phyloP scores from a whole-genome alignment of 2,888 invertebrate genomes.

The Dioctria rufipes region DNA sequence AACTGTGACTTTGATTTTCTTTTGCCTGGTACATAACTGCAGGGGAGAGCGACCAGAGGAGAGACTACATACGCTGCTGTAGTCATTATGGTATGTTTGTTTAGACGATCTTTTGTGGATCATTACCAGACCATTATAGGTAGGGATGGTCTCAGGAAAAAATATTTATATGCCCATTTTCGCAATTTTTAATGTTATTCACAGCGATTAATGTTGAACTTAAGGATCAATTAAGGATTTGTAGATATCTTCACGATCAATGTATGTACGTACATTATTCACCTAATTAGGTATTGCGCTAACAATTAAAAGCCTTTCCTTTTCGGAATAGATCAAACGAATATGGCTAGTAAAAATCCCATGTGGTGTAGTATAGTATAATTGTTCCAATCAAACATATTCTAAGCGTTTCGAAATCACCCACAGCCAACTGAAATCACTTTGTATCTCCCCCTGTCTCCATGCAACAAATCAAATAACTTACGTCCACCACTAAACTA shows the following conservation, averaged over 20 bases:
- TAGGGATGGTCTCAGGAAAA: conserved; percentile 13
- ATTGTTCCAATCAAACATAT: neutral
- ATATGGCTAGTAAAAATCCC: too few relatives aligned
- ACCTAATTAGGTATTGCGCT: neutral
- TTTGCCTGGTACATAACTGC: neutral
- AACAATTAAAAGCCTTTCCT: conserved; percentile 4
- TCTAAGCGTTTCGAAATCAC: conserved; percentile 18
- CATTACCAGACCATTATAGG: conserved; percentile 38
- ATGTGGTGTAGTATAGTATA: too few relatives aligned
- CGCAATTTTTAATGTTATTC: conserved; percentile 55
- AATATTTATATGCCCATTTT: conserved; percentile 57
- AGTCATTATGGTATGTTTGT: neutral
- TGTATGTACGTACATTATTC: neutral
- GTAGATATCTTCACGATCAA: neutral
- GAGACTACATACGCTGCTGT: neutral
- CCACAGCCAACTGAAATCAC: neutral
- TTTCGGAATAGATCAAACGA: conserved; percentile 23
- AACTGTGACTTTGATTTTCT: conserved; percentile 1
- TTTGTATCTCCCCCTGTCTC: neutral
- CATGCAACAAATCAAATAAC: neutral
- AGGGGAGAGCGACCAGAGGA: neutral
- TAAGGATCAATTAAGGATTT: conserved; percentile 42
- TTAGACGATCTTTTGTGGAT: conserved; percentile 36
- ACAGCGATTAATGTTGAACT: neutral
- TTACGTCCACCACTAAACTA: neutral